These are phyloP conservation scores for Carassius carassius DNA, from an alignment of 2,113 vertebrate genomes.

Conservation along the genomic window DNA sequence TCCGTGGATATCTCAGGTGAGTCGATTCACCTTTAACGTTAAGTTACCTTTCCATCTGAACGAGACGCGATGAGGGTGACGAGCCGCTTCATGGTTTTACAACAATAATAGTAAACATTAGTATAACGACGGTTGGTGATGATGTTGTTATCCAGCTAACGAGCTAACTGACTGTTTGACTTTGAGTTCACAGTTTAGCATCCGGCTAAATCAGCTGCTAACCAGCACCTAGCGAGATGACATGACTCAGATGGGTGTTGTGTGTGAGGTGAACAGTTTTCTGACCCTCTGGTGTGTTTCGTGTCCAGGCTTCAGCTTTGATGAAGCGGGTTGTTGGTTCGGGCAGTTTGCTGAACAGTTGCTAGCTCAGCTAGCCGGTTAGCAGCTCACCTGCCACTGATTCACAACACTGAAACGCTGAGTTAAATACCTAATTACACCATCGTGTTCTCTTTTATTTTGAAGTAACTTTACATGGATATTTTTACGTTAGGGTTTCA, in stretches of 20 bases:
- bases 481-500: not conserved
- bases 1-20: constrained; percentile 36
- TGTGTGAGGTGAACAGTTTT: not conserved
- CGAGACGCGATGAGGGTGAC: not conserved
- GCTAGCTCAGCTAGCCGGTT: constrained; percentile 30
- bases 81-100: too few relatives aligned
- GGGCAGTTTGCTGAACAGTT: not conserved
- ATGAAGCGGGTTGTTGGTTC: not conserved
- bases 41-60: not conserved
- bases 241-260: not conserved
- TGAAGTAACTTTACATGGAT: not conserved
- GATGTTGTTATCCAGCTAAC: constrained; percentile 36
- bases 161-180: constrained; percentile 30
- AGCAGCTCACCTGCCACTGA: constrained; percentile 36
- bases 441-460: not conserved
- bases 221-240: not conserved
- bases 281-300: not conserved
- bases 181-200: constrained; percentile 30
- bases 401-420: not conserved
- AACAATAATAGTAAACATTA: not conserved
- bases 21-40: constrained; percentile 18
- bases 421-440: not conserved
- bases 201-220: constrained; percentile 31
- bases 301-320: not conserved
- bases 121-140: not conserved